Conservation (phyloP, 2,888 invertebrate species). For the Pterobdella sp. region DNA sequence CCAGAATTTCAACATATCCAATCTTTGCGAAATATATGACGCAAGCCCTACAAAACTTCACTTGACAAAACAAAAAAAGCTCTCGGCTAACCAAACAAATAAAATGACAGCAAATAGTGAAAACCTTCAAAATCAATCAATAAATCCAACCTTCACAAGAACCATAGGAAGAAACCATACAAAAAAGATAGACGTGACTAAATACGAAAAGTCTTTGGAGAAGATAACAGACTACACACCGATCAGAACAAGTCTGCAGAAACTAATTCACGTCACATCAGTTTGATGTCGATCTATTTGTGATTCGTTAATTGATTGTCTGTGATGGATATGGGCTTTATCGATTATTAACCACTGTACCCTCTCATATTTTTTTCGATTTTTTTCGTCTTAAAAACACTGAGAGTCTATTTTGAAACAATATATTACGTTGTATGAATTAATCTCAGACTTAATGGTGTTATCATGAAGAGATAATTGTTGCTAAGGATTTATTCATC, state of each 20-base stretch:
- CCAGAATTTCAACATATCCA: constrained; percentile 16
- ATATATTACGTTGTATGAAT: neutral
- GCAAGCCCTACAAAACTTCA: constrained; percentile 18
- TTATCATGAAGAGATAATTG: too few species aligned
- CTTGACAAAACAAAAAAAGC: constrained; percentile 10
- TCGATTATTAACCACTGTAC: too few species aligned
- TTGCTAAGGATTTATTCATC: too few species aligned
- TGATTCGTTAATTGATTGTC: too few species aligned
- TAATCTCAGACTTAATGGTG: too few species aligned
- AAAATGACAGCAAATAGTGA: neutral
- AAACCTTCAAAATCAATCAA: neutral
- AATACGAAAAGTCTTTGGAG: neutral
- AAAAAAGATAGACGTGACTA: neutral
- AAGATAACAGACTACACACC: neutral
- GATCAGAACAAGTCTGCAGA: constrained; percentile 15
- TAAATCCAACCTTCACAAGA: neutral
- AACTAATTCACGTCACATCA: constrained; percentile 30
- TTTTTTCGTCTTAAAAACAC: constrained; percentile 4
- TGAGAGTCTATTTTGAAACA: neutral
- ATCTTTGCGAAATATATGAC: constrained; percentile 20
- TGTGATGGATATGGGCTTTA: too few species aligned
- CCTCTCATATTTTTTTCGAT: too few species aligned
- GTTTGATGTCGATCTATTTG: constrained; percentile 17
- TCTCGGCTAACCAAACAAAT: neutral
- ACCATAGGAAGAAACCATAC: neutral